phyloP scores from a whole-genome alignment of 2,797 vertebrate genomes.

The Macropodus opercularis region DNA sequence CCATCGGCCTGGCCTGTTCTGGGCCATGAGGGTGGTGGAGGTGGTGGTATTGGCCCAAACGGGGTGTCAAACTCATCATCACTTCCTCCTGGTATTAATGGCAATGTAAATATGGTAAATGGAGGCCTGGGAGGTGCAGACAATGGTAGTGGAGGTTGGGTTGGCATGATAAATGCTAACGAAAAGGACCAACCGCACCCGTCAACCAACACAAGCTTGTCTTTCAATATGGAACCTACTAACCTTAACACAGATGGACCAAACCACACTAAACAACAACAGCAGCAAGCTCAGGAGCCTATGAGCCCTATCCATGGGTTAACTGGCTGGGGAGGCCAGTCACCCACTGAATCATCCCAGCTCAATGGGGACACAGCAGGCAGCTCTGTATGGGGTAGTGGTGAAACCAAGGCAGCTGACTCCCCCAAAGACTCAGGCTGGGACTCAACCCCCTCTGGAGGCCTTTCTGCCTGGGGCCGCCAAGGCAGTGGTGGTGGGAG shows the following conservation, averaged over 20 bases:
- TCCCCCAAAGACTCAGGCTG: conserved; percentile 84
- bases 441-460: conserved; percentile 81
- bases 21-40: conserved; percentile 89
- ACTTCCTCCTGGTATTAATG: conserved; percentile 69
- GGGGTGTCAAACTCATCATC: conserved; percentile 66
- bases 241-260: conserved; percentile 98
- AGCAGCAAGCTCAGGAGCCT: conserved; percentile 79
- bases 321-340: conserved; percentile 91
- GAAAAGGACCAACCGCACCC: conserved; percentile 84
- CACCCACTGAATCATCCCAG: conserved; percentile 92
- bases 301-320: conserved; percentile 90
- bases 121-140: conserved; percentile 84
- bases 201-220: conserved; percentile 90
- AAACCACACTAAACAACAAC: conserved; percentile 91
- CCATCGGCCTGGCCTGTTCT: conserved; percentile 95
- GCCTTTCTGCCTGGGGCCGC: conserved; percentile 81
- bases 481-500: conserved; percentile 84
- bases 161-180: conserved; percentile 85
- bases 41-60: conserved; percentile 82
- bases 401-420: conserved; percentile 87
- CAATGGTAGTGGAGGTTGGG: conserved; percentile 85
- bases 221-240: conserved; percentile 94
- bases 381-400: conserved; percentile 89
- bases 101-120: conserved; percentile 79
- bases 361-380: conserved; percentile 88